Evolutionary conservation across 2,113 vertebrate genomes (phyloP), one percentile per base, ranked within the genome.

Genomic region (Orycteropus afer): DNA sequence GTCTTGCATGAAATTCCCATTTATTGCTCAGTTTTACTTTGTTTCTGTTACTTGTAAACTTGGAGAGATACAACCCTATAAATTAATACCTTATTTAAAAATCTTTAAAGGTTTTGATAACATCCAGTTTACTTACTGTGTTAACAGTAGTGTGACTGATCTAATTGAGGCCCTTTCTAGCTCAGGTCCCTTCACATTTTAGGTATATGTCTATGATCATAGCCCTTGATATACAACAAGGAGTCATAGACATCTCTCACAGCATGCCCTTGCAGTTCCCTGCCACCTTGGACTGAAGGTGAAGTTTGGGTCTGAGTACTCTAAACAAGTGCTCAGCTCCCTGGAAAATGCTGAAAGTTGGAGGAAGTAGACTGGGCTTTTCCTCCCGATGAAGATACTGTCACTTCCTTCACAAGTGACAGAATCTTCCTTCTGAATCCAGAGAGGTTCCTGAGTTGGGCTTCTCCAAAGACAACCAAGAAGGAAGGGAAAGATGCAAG

Each of bases 361-460:
- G n/a, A 34, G 53, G 83, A 89, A 11, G 49, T 37, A 51, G 32
- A 88, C 17, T 69, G 23, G 34, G 25, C 18, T 32, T n/a, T 94
- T 91, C 29, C 51, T 88, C 27, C 29, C 55, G 83, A 65, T 34
- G 13, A 80, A 74, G 34, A 93, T 23, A 51, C 20, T 5, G 23
- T 2, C n/a, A n/a, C 53, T 82, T 94, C 18, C n/a, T 87, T 86
- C 27, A 73, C n/a, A 92, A 49, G 67, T 49, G 45, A 32, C 71
- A 88, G 13, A 5, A 65, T 27, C 76, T 96, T 85, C 45, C 53
- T 90, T 81, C 27, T 73, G 73, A 94, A 74, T 59, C 17, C 40
- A 67, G 67, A 80, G 25, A 76, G n/a, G 27, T 91, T 89, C 71
- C 93, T 83, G 53, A 86, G 25, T 22, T 93, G 47, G 42, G 69